These are phyloP conservation scores for Pantelozetes paolii DNA, from an alignment of 2,888 invertebrate species.

Conservation along the genomic window DNA sequence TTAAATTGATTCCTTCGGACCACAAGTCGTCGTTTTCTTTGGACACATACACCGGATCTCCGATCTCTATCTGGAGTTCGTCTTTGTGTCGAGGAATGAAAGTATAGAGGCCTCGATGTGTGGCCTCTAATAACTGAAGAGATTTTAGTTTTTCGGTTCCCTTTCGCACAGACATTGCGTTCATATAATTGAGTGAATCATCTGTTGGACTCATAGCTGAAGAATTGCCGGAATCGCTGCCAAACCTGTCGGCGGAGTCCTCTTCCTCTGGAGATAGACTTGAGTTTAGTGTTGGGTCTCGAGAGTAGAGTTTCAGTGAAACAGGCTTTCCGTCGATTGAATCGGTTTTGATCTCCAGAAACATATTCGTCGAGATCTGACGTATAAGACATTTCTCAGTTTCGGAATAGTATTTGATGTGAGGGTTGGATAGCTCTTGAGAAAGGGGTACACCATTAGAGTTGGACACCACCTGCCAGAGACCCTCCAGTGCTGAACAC, in stretches of 20 bases:
- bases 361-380: slow-evolving; percentile 39
- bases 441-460: slow-evolving; percentile 17
- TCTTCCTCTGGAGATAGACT: neutral
- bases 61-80: slow-evolving; percentile 93
- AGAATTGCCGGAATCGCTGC: slow-evolving; percentile 19
- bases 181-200: neutral
- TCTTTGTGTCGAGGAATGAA: slow-evolving; percentile 92
- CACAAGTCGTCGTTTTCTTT: slow-evolving; percentile 94
- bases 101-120: slow-evolving; percentile 90
- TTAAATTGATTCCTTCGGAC: slow-evolving; percentile 95
- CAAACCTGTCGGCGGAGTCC: neutral
- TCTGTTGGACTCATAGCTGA: neutral
- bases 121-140: slow-evolving; percentile 75
- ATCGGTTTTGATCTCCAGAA: slow-evolving; percentile 39
- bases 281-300: neutral
- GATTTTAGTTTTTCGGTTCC: slow-evolving; percentile 13
- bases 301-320: slow-evolving; percentile 27
- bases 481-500: slow-evolving; percentile 32
- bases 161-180: neutral
- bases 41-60: slow-evolving; percentile 93
- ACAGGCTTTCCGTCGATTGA: slow-evolving; percentile 18
- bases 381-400: slow-evolving; percentile 33
- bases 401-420: slow-evolving; percentile 47
- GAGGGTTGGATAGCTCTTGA: slow-evolving; percentile 11
- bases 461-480: slow-evolving; percentile 51